These are phyloP conservation scores for Eudyptes chrysolophus DNA, from an alignment of 2,113 vertebrate species.

Conservation along the genomic window DNA sequence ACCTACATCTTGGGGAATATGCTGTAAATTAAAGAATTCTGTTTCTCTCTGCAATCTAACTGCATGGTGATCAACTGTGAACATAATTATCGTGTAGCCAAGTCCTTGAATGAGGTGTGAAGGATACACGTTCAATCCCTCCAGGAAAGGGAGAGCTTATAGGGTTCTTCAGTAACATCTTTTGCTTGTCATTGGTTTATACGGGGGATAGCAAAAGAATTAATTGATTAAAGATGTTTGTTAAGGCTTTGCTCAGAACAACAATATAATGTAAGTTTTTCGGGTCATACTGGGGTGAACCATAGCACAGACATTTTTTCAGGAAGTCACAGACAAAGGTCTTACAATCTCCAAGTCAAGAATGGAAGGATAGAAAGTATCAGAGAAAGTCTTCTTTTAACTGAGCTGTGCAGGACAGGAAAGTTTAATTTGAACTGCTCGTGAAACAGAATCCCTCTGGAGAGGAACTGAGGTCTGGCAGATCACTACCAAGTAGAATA, in stretches of 20 bases:
- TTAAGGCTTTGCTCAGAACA: background rate
- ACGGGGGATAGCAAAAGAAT: background rate
- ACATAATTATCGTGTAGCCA: background rate
- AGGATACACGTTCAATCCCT: background rate
- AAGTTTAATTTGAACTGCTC: background rate
- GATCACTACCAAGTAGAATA: background rate
- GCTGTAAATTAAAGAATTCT: background rate
- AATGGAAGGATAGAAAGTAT: background rate
- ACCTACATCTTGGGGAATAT: background rate
- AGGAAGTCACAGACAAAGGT: background rate
- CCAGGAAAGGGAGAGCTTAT: background rate
- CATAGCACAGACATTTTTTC: background rate
- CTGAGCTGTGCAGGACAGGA: background rate
- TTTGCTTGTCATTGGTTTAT: background rate
- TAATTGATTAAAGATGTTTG: slow-evolving; percentile 14
- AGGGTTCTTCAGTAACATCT: background rate
- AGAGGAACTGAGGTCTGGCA: background rate
- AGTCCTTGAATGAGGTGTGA: background rate
- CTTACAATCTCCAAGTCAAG: background rate
- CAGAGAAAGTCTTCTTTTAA: background rate
- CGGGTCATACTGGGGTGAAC: background rate
- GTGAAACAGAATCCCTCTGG: background rate
- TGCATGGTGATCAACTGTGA: background rate
- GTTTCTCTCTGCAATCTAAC: background rate
- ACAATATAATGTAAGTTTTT: background rate